These are phyloP conservation scores for Trisateles emortualis DNA, from an alignment of 2,888 invertebrate genomes.

Conservation along the genomic window DNA sequence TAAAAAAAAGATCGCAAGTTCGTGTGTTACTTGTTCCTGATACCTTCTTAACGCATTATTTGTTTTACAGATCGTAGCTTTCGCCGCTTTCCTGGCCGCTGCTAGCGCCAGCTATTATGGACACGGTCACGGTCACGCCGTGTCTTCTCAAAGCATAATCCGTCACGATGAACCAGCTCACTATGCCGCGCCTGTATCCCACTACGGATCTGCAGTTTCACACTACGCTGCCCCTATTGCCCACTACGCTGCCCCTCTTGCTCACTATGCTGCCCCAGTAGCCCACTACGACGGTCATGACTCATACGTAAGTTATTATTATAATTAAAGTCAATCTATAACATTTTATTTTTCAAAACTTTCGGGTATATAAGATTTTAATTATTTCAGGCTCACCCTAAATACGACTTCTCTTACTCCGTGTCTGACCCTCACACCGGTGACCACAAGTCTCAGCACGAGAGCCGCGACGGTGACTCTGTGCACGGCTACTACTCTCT, in stretches of 20 bases:
- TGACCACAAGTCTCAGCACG: slow-evolving; percentile 79
- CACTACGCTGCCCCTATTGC: slow-evolving; percentile 43
- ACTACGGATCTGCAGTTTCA: slow-evolving; percentile 37
- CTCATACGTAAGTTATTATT: slow-evolving; percentile 23
- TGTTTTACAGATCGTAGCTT: slow-evolving; percentile 69
- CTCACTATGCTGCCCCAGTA: slow-evolving; percentile 50
- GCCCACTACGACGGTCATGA: slow-evolving; percentile 54
- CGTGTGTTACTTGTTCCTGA: neutral
- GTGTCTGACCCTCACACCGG: slow-evolving; percentile 81
- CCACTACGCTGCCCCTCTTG: slow-evolving; percentile 39
- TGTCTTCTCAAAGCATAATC: slow-evolving; percentile 72
- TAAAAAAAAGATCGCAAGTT: neutral
- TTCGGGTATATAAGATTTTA: neutral
- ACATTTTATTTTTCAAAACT: neutral
- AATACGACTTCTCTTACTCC: slow-evolving; percentile 74
- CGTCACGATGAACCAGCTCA: slow-evolving; percentile 67
- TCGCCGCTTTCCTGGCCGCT: slow-evolving; percentile 73
- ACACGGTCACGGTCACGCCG: slow-evolving; percentile 56
- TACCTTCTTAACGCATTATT: no score
- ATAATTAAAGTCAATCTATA: neutral
- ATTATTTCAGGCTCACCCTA: slow-evolving; percentile 18
- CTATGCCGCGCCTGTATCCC: slow-evolving; percentile 47
- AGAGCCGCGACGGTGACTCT: slow-evolving; percentile 74
- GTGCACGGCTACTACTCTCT: slow-evolving; percentile 78
- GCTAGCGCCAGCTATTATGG: slow-evolving; percentile 74